Conservation (phyloP, 2,888 invertebrate genomes). For the Philhelius pedissequus region DNA sequence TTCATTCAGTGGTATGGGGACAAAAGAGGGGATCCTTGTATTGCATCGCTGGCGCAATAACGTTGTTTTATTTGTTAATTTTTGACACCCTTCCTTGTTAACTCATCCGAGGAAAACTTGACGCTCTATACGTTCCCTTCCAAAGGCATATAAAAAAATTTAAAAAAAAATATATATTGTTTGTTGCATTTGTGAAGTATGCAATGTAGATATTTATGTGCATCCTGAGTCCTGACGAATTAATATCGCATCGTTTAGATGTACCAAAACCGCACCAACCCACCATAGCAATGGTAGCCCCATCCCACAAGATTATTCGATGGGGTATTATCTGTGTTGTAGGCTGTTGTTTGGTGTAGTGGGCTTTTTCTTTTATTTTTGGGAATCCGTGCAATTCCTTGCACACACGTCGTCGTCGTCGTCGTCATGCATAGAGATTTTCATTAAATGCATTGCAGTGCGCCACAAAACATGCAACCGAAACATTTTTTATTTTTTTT, state of each 20-base stretch:
- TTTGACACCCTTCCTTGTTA: slow-evolving; percentile 61
- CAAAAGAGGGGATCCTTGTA: slow-evolving; percentile 22
- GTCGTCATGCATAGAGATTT: slow-evolving; percentile 51
- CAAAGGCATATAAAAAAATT: no score
- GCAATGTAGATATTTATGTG: slow-evolving; percentile 23
- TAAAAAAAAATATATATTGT: not conserved
- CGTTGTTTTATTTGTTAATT: slow-evolving; percentile 41
- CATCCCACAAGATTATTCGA: slow-evolving; percentile 25
- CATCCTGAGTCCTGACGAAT: slow-evolving; percentile 47
- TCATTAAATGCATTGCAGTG: slow-evolving; percentile 68
- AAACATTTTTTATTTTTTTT: slow-evolving; percentile 24
- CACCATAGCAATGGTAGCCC: not conserved
- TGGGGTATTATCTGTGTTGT: slow-evolving; percentile 26
- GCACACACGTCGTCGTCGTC: slow-evolving; percentile 44
- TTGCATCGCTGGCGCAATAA: slow-evolving; percentile 38
- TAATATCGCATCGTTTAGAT: slow-evolving; percentile 65
- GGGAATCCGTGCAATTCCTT: slow-evolving; percentile 59
- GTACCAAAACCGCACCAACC: slow-evolving; percentile 3
- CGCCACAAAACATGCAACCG: slow-evolving; percentile 64
- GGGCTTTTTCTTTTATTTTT: slow-evolving; percentile 56
- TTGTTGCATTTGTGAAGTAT: slow-evolving; percentile 63
- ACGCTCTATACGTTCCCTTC: slow-evolving; percentile 5
- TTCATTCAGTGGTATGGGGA: not conserved
- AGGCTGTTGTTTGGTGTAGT: not conserved
- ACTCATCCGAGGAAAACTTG: slow-evolving; percentile 65